These are phyloP conservation scores for Zaprionus taronus DNA, from an alignment of 1,140 invertebrate species.

Conservation along the genomic window DNA sequence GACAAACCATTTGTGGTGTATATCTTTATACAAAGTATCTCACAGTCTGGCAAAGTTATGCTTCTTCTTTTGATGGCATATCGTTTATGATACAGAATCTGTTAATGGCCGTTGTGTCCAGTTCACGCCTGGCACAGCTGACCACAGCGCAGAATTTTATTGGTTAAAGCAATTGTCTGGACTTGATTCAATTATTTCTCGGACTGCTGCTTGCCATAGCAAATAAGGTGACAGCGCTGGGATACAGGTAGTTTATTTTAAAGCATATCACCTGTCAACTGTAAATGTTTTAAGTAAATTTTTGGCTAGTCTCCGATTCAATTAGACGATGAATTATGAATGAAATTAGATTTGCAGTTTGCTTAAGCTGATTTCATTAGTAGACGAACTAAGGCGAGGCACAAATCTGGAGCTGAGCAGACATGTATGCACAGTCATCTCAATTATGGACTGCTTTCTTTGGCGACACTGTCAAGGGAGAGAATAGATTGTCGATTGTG, in stretches of 20 bases:
- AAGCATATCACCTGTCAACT: not conserved
- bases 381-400: not conserved
- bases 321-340: not conserved
- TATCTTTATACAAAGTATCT: not conserved
- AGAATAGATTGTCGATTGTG: slow-evolving; percentile 11
- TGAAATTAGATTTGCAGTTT: slow-evolving; percentile 2
- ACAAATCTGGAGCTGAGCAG: not conserved
- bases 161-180: slow-evolving; percentile 27
- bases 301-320: too few relatives aligned
- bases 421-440: not conserved
- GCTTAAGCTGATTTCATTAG: not conserved
- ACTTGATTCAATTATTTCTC: slow-evolving; percentile 42
- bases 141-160: slow-evolving; percentile 30
- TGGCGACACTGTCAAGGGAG: not conserved
- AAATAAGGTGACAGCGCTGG: slow-evolving; percentile 7
- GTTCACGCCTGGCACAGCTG: not conserved
- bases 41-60: not conserved
- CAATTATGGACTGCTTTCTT: slow-evolving; percentile 4
- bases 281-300: not conserved
- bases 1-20: too few relatives aligned
- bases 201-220: slow-evolving; percentile 8
- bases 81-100: slow-evolving; percentile 3
- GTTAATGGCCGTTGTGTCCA: not conserved
- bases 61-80: not conserved
- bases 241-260: not conserved